phyloP scores from a whole-genome alignment of 2,113 vertebrate genomes.

The Amblyopsis rosae region DNA sequence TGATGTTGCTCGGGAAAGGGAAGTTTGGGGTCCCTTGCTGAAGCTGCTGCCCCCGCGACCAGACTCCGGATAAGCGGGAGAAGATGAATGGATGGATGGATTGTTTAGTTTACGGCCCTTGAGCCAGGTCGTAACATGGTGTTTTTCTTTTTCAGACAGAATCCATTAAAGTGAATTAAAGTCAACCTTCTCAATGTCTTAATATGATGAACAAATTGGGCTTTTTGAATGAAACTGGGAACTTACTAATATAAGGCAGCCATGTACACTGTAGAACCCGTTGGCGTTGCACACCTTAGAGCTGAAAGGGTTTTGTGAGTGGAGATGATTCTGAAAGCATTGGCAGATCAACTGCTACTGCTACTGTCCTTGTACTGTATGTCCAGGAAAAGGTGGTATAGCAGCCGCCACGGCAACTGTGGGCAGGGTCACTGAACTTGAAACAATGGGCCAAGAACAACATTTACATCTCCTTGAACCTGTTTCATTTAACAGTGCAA shows the following conservation, averaged over 20 bases:
- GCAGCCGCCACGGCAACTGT: slow-evolving; percentile 65
- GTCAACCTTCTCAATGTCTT: slow-evolving; percentile 34
- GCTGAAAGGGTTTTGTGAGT: too few relatives aligned
- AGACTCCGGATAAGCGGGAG: too few relatives aligned
- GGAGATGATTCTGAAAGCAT: slow-evolving; percentile 27
- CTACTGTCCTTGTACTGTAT: slow-evolving; percentile 60
- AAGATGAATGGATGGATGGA: too few relatives aligned
- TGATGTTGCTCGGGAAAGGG: too few relatives aligned
- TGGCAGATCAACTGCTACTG: slow-evolving; percentile 12
- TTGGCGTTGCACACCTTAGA: too few relatives aligned
- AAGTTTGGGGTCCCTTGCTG: too few relatives aligned
- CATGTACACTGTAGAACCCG: neutral
- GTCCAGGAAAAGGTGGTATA: slow-evolving; percentile 71
- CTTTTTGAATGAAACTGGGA: slow-evolving; percentile 21
- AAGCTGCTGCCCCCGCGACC: too few relatives aligned
- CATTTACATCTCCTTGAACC: slow-evolving; percentile 64
- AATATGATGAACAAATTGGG: slow-evolving; percentile 36
- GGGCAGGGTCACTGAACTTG: slow-evolving; percentile 59
- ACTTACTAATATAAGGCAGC: slow-evolving; percentile 25
- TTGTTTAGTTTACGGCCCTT: too few relatives aligned
- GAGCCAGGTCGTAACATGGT: too few relatives aligned
- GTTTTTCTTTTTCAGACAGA: slow-evolving; percentile 42
- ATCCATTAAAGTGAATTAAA: slow-evolving; percentile 53
- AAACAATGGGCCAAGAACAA: slow-evolving; percentile 63
- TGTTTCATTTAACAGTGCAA: slow-evolving; percentile 27